Conservation (phyloP, 2,888 invertebrate genomes). For the Elysia crispata region DNA sequence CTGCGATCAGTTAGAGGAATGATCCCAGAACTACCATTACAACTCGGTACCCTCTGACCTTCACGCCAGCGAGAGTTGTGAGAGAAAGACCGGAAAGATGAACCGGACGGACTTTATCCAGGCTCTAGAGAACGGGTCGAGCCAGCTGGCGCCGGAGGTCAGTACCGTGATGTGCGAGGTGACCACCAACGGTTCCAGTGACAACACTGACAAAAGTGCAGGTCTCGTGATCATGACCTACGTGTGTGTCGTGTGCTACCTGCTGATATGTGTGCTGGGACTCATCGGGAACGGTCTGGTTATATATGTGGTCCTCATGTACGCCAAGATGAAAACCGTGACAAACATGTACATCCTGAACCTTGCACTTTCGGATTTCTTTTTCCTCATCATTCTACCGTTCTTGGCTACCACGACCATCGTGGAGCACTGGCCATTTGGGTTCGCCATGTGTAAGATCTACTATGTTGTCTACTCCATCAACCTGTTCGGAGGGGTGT, state of each 20-base stretch:
- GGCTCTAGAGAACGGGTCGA: too few relatives aligned
- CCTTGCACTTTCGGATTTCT: slow-evolving; percentile 77
- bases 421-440: slow-evolving; percentile 76
- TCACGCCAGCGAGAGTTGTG: too few relatives aligned
- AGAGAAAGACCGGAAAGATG: too few relatives aligned
- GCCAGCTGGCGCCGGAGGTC: too few relatives aligned
- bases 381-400: slow-evolving; percentile 77
- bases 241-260: slow-evolving; percentile 62
- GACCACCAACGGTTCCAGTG: too few relatives aligned
- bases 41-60: too few relatives aligned
- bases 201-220: too few relatives aligned
- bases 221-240: slow-evolving; percentile 47
- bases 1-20: too few relatives aligned
- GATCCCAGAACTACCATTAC: too few relatives aligned
- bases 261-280: slow-evolving; percentile 68
- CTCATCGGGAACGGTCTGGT: slow-evolving; percentile 77
- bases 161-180: too few relatives aligned
- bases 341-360: slow-evolving; percentile 78
- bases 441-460: slow-evolving; percentile 77
- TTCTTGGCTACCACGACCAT: slow-evolving; percentile 73
- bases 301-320: slow-evolving; percentile 72
- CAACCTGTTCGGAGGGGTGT: slow-evolving; percentile 77
- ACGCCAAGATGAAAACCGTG: slow-evolving; percentile 77
- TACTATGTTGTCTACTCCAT: slow-evolving; percentile 76
- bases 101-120: too few relatives aligned